Conservation (phyloP, 2,888 invertebrate genomes). For the Melinaea marsaeus region DNA sequence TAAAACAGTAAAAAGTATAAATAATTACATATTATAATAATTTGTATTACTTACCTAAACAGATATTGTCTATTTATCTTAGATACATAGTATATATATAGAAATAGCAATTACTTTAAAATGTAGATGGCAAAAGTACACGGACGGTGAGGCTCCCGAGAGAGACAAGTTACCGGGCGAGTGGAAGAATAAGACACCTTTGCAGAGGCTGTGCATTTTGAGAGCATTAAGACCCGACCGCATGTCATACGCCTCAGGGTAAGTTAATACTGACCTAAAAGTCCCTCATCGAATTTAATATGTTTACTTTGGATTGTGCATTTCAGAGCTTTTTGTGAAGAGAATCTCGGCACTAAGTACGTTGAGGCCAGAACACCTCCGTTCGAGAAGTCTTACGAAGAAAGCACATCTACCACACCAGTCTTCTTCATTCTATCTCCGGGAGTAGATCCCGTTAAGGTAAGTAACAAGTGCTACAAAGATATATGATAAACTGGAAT, state of each 20-base stretch:
- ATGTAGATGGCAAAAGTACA: slow-evolving; percentile 91
- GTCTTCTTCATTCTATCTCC: slow-evolving; percentile 96
- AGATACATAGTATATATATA: background rate
- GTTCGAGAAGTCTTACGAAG: slow-evolving; percentile 90
- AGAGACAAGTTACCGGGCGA: slow-evolving; percentile 96
- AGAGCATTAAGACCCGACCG: slow-evolving; percentile 93
- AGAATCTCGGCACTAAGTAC: slow-evolving; percentile 90
- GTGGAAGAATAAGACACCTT: slow-evolving; percentile 92
- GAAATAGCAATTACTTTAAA: background rate
- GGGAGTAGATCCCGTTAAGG: slow-evolving; percentile 95
- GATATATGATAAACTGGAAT: background rate
- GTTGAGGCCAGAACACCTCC: slow-evolving; percentile 87
- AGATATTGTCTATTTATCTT: no score
- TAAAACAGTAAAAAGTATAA: no score
- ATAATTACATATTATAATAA: no score
- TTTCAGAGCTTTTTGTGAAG: slow-evolving; percentile 88
- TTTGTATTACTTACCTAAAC: no score
- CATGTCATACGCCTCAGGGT: slow-evolving; percentile 94
- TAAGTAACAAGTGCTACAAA: slow-evolving; percentile 37
- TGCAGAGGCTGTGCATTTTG: slow-evolving; percentile 95
- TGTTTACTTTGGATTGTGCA: no score
- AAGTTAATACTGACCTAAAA: slow-evolving; percentile 10
- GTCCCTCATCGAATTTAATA: background rate
- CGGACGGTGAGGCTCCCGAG: slow-evolving; percentile 95
- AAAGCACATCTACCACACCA: slow-evolving; percentile 90